Evolutionary conservation across 1,140 invertebrate species (phyloP).

Genomic region (Anoplophora glabripennis): DNA sequence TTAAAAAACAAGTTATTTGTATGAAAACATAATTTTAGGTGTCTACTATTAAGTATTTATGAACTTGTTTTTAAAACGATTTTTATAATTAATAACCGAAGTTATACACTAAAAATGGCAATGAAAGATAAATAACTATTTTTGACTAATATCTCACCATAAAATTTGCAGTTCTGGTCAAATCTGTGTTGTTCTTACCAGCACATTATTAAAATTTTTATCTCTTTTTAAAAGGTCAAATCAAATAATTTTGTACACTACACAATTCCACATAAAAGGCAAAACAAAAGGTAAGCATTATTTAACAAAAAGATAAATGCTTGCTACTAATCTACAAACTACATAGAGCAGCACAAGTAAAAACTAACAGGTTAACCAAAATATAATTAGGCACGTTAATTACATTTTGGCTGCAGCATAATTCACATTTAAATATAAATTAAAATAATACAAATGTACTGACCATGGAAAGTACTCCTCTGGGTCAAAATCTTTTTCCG

Average conservation of each 20-base stretch:
- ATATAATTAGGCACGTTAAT: conserved; percentile 11
- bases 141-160: neutral
- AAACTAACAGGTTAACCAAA: conserved; percentile 19
- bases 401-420: conserved; percentile 15
- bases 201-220: conserved; percentile 23
- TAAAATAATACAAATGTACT: conserved; percentile 49
- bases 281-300: neutral
- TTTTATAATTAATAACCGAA: too few relatives aligned
- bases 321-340: conserved; percentile 16
- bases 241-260: conserved; percentile 7
- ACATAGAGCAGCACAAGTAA: conserved; percentile 22
- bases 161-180: too few relatives aligned
- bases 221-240: neutral
- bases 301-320: neutral
- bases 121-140: neutral
- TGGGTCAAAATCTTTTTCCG: conserved; percentile 65
- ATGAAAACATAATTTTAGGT: too few relatives aligned
- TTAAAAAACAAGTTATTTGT: too few relatives aligned
- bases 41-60: conserved; percentile 4
- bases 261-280: conserved; percentile 21
- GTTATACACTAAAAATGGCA: too few relatives aligned
- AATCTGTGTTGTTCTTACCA: conserved; percentile 36
- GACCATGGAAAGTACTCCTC: conserved; percentile 72
- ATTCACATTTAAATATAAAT: neutral
- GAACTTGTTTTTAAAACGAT: too few relatives aligned